These are phyloP conservation scores for Prosapia bicincta DNA, from an alignment of 2,888 invertebrate genomes.

Conservation along the genomic window DNA sequence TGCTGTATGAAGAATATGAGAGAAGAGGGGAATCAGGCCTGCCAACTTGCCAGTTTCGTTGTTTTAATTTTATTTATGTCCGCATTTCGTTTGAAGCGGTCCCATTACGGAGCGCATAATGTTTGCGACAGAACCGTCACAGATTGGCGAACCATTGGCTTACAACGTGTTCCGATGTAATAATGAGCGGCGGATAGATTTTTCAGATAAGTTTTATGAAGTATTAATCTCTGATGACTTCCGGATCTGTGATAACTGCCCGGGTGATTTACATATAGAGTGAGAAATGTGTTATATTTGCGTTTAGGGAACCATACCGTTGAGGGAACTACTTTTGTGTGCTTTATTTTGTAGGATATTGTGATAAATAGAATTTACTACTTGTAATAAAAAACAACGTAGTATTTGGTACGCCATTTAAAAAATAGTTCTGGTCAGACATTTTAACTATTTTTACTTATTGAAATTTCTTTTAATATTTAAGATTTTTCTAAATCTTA, in stretches of 20 bases:
- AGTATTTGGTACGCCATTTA: too few species aligned
- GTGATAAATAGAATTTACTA: too few species aligned
- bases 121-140: not conserved
- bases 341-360: too few species aligned
- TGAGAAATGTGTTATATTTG: too few species aligned
- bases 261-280: not conserved
- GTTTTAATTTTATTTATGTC: not conserved
- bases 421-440: too few species aligned
- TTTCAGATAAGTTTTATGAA: not conserved
- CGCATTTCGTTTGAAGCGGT: not conserved
- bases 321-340: too few species aligned
- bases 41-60: not conserved
- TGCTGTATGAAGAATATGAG: conserved; percentile 2
- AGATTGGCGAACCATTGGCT: not conserved
- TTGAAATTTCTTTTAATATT: too few species aligned
- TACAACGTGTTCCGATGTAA: not conserved
- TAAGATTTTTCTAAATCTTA: too few species aligned
- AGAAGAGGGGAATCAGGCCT: not conserved
- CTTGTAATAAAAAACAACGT: too few species aligned
- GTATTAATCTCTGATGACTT: not conserved
- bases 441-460: too few species aligned
- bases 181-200: not conserved
- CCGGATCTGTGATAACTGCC: too few species aligned
- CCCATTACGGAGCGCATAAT: not conserved
- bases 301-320: too few species aligned